Conservation (phyloP, 2,113 vertebrate genomes). For the Pithys albifrons region DNA sequence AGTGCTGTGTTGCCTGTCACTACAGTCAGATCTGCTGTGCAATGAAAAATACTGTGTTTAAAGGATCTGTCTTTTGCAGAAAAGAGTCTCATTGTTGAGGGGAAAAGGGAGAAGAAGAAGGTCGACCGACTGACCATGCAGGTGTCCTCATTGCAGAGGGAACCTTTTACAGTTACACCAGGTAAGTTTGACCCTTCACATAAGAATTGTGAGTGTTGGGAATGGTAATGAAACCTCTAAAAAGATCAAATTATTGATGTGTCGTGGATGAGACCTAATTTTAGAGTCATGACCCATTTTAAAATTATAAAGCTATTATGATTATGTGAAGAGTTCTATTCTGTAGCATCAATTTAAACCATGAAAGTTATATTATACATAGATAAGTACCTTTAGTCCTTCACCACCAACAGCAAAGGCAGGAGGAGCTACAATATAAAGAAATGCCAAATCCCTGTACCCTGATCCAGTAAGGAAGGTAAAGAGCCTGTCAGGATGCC, state of each 20-base stretch:
- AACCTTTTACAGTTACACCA: conserved; percentile 87
- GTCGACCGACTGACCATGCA: conserved; percentile 91
- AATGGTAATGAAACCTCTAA: neutral
- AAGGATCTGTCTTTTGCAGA: conserved; percentile 71
- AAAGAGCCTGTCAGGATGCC: neutral
- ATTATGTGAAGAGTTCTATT: neutral
- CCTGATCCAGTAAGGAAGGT: neutral
- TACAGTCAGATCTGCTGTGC: neutral
- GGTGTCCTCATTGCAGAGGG: conserved; percentile 83
- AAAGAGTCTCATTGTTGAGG: conserved; percentile 87
- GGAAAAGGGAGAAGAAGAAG: conserved; percentile 93
- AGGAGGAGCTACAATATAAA: neutral
- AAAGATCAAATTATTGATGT: neutral
- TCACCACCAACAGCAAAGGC: neutral
- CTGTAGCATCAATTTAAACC: neutral
- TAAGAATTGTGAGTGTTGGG: neutral
- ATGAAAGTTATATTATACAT: neutral
- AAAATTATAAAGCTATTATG: neutral
- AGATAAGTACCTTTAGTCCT: neutral
- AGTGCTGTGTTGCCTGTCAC: neutral
- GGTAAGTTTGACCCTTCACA: conserved; percentile 68
- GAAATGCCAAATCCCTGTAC: neutral
- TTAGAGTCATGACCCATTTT: neutral
- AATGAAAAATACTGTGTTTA: neutral
- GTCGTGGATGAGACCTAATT: neutral